Evolutionary conservation across 2,888 invertebrate species (phyloP), one percentile per base, ranked within the genome.

Genomic region (Phalera bucephala): DNA sequence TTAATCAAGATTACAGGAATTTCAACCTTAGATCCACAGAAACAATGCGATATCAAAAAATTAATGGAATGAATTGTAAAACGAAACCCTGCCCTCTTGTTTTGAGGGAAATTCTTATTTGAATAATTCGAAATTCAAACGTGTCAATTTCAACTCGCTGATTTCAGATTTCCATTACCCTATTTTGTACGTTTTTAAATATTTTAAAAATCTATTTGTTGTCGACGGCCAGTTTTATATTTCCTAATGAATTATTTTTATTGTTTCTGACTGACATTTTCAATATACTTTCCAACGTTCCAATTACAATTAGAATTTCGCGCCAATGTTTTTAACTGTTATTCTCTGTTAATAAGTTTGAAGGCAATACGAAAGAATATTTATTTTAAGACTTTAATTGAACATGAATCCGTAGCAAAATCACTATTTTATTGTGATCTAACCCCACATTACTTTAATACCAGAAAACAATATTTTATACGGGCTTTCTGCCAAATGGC

Each of bases 1-100:
- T 60, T 62, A 63, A 64, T 63, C 58, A 60, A 48, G 56, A 57
- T 54, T 45, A 35, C 42, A 45, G 40, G 54, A 72, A 70, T 52
- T 69, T 59, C 61, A 22, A 52, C 56, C 52, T 53, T 57, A 43
- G n/a, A n/a, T n/a, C n/a, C n/a, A n/a, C n/a, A n/a, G n/a, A n/a
- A n/a, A n/a, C 53, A 52, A 53, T 38, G 49, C 47, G 34, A 40
- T 57, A 33, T 46, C 33, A 23, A 32, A 42, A 50, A 56, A 51
- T 56, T 52, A 52, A 50, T 50, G 33, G 36, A 48, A 51, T 40
- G 32, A 40, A 31, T n/a, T n/a, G 13, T 29, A 23, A 47, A 42
- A 40, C 33, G 9, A 36, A 50, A 40, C 4, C 40, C 49, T 30
- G 17, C 28, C 22, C 14, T 54, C 28, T 40, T 29, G 21, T 34